phyloP scores from a whole-genome alignment of 2,797 vertebrate species.

The Margarornis squamiger region DNA sequence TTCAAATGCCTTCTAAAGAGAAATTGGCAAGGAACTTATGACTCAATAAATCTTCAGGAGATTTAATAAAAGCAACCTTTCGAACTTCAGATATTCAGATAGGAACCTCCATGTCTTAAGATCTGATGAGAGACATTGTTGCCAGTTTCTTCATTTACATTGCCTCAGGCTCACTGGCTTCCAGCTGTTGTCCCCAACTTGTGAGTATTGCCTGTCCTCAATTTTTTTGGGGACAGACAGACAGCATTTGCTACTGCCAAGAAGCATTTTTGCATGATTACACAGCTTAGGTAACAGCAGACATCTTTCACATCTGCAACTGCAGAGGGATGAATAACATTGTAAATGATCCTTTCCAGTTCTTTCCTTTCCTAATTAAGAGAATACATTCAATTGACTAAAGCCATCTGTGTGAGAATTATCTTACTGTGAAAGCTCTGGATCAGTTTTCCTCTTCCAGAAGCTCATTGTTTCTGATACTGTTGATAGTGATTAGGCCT shows the following conservation, averaged over 20 bases:
- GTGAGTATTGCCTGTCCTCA: background rate
- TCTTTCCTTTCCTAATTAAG: background rate
- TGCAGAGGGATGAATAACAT: background rate
- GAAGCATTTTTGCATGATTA: background rate
- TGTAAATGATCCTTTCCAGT: background rate
- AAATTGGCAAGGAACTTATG: background rate
- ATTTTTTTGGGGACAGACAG: background rate
- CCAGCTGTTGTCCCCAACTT: background rate
- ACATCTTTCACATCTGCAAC: background rate
- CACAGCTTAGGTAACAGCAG: background rate
- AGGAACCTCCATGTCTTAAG: background rate
- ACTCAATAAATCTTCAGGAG: background rate
- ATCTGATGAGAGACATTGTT: background rate
- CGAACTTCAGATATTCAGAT: background rate
- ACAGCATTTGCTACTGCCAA: background rate
- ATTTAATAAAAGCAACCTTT: background rate
- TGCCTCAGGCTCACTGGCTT: background rate
- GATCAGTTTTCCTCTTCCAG: background rate
- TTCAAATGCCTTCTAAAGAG: background rate
- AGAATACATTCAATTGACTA: background rate
- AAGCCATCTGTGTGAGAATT: background rate
- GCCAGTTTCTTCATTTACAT: background rate
- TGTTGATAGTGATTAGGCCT: background rate
- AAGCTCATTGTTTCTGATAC: background rate
- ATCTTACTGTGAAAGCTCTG: background rate